phyloP scores from a whole-genome alignment of 2,888 invertebrate species.

The Crossocerus cetratus region DNA sequence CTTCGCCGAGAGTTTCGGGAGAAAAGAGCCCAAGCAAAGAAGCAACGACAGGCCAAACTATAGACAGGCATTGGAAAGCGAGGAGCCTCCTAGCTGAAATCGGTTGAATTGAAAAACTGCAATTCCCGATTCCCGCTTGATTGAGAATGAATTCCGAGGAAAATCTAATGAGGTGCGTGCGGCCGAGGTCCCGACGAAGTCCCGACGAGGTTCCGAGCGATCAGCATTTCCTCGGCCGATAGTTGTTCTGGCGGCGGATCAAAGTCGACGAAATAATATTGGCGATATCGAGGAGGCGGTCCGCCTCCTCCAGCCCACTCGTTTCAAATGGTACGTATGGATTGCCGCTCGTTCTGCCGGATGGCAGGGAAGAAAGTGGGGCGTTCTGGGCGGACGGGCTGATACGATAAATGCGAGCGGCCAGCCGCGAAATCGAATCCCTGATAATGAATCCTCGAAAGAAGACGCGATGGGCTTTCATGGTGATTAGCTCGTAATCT shows the following conservation, averaged over 20 bases:
- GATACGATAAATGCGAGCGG: slow-evolving; percentile 40
- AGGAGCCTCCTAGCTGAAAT: slow-evolving; percentile 46
- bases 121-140: slow-evolving; percentile 25
- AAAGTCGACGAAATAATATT: no score
- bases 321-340: slow-evolving; percentile 10
- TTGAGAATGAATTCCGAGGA: neutral
- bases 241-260: slow-evolving; percentile 20
- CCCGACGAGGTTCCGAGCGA: neutral
- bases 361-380: slow-evolving; percentile 18
- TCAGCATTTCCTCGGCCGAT: slow-evolving; percentile 1
- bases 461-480: neutral
- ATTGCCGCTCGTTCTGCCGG: slow-evolving; percentile 4
- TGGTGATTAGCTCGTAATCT: no score
- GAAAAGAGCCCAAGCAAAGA: neutral
- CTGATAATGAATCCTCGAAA: slow-evolving; percentile 39
- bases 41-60: neutral
- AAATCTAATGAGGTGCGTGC: slow-evolving; percentile 38
- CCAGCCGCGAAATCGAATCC: slow-evolving; percentile 51
- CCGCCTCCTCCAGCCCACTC: neutral
- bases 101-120: slow-evolving; percentile 57
- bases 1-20: neutral
- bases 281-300: neutral
- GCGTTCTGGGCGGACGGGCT: slow-evolving; percentile 7
- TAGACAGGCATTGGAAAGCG: slow-evolving; percentile 50
- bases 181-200: slow-evolving; percentile 11